These are phyloP conservation scores for Spatulosminthurus flaviceps DNA, from an alignment of 2,888 invertebrate genomes.

Conservation along the genomic window DNA sequence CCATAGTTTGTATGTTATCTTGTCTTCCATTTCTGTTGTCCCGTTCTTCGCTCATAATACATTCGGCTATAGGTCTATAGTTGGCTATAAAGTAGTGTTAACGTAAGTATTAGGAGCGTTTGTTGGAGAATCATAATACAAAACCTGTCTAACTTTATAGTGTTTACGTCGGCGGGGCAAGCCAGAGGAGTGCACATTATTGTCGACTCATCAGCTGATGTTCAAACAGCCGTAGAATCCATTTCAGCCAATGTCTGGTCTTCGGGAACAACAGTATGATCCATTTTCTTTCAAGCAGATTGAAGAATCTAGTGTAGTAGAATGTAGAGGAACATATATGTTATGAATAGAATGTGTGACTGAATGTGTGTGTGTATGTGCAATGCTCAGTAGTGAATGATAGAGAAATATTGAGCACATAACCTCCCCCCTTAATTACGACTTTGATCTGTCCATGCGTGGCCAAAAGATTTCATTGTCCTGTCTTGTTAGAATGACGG, in stretches of 20 bases:
- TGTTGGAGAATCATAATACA: background rate
- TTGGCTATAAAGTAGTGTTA: too few relatives aligned
- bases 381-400: background rate
- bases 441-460: constrained; percentile 26
- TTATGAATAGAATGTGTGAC: background rate
- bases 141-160: constrained; percentile 15
- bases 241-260: constrained; percentile 49
- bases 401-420: background rate
- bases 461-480: constrained; percentile 25
- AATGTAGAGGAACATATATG: background rate
- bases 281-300: background rate
- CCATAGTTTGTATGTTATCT: too few relatives aligned
- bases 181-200: constrained; percentile 48
- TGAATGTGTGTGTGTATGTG: too few relatives aligned
- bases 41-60: too few relatives aligned
- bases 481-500: constrained; percentile 7
- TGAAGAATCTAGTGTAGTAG: background rate
- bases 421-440: constrained; percentile 25
- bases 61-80: too few relatives aligned
- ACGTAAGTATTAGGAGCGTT: too few relatives aligned
- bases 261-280: constrained; percentile 47
- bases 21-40: too few relatives aligned
- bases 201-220: constrained; percentile 54
- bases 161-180: background rate
- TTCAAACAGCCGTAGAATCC: constrained; percentile 48